These are phyloP conservation scores for Linepithema humile DNA, from an alignment of 1,140 invertebrate species.

Conservation along the genomic window DNA sequence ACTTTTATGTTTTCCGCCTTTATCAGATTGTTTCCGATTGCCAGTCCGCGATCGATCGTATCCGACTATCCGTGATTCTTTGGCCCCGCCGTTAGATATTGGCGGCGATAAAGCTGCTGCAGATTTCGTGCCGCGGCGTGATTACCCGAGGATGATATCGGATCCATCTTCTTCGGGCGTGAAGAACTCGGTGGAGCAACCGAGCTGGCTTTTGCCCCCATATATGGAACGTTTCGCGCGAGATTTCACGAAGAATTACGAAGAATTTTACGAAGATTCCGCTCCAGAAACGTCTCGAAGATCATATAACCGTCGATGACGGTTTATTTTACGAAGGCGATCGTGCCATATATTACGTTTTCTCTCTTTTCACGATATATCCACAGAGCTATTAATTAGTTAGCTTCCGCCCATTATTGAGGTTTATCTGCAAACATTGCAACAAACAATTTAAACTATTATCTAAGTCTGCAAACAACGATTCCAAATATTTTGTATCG, in stretches of 20 bases:
- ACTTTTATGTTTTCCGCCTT: conserved; percentile 30
- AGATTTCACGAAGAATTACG: conserved; percentile 48
- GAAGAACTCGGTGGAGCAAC: conserved; percentile 44
- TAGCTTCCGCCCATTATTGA: not conserved
- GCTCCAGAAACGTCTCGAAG: conserved; percentile 3
- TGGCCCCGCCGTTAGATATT: conserved; percentile 56
- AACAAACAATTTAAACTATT: not conserved
- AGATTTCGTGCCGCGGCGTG: conserved; percentile 63
- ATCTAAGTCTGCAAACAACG: not conserved
- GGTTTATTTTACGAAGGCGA: conserved; percentile 1
- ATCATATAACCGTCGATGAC: conserved; percentile 23
- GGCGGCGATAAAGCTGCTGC: conserved; percentile 60
- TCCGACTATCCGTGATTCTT: conserved; percentile 67
- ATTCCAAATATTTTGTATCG: conserved; percentile 12
- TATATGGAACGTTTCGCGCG: conserved; percentile 47
- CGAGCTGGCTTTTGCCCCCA: conserved; percentile 22
- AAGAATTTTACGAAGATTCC: conserved; percentile 32
- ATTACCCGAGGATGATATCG: conserved; percentile 64
- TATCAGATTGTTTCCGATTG: conserved; percentile 63
- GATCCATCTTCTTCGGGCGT: conserved; percentile 57
- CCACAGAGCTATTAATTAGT: not conserved
- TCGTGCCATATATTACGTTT: not conserved
- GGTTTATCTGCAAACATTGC: not conserved
- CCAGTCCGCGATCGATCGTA: conserved; percentile 47
- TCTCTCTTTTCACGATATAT: not conserved